Evolutionary conservation across 2,888 invertebrate genomes (phyloP).

Genomic region (Scrobipalpa atriplicella): DNA sequence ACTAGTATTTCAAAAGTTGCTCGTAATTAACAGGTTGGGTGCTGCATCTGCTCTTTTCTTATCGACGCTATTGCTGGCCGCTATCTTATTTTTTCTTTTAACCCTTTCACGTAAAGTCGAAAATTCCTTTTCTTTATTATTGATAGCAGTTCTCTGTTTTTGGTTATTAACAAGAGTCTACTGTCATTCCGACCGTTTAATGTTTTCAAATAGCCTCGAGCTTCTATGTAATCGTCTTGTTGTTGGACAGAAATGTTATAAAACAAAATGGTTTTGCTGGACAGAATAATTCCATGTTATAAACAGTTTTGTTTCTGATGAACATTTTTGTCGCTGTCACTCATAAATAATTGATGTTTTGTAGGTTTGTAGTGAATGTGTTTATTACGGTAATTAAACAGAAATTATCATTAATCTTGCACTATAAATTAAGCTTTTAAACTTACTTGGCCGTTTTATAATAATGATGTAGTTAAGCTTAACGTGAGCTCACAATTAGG

Average conservation of each 20-base stretch:
- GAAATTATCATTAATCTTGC: not conserved
- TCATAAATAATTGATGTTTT: slow-evolving; percentile 4
- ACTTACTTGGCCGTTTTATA: not conserved
- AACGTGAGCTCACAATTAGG: slow-evolving; percentile 2
- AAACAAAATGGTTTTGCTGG: not conserved
- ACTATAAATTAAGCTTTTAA: not conserved
- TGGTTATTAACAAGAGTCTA: slow-evolving; percentile 57
- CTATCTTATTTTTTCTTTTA: slow-evolving; percentile 31
- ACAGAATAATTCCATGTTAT: slow-evolving; percentile 8
- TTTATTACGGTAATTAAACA: not conserved
- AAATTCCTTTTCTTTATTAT: slow-evolving; percentile 29
- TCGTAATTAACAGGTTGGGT: slow-evolving; percentile 68
- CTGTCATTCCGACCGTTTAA: slow-evolving; percentile 52
- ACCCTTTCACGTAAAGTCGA: slow-evolving; percentile 31
- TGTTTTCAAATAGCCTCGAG: slow-evolving; percentile 46
- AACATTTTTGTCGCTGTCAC: not conserved
- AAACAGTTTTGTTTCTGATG: not conserved
- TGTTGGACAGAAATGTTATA: slow-evolving; percentile 11
- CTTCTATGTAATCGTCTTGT: slow-evolving; percentile 21
- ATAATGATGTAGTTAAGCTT: not conserved
- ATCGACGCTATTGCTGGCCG: slow-evolving; percentile 32
- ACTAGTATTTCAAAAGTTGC: slow-evolving; percentile 68
- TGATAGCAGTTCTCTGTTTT: slow-evolving; percentile 50
- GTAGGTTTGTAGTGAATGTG: not conserved
- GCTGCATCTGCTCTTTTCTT: slow-evolving; percentile 57